phyloP scores from a whole-genome alignment of 1,140 invertebrate genomes.

The Cydia strobilella region DNA sequence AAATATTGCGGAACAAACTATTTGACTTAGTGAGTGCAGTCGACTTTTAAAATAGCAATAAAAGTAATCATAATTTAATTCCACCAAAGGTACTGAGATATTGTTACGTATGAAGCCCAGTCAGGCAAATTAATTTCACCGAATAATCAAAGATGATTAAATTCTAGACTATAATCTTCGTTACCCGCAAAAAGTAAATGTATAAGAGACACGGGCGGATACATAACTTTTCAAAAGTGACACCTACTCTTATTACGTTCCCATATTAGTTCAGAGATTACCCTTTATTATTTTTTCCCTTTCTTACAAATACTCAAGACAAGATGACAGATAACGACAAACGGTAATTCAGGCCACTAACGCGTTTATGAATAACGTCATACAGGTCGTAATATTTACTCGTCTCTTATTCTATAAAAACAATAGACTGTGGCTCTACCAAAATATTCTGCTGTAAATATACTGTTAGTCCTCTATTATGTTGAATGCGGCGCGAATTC shows the following conservation, averaged over 20 bases:
- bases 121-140: background rate
- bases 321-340: too few species aligned
- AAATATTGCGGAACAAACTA: slow-evolving; percentile 1
- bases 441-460: slow-evolving; percentile 10
- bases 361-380: too few species aligned
- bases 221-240: too few species aligned
- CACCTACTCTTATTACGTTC: too few species aligned
- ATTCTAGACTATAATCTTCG: background rate
- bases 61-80: slow-evolving; percentile 10
- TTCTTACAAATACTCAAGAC: too few species aligned
- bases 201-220: too few species aligned
- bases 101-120: background rate
- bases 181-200: too few species aligned
- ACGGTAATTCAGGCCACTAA: too few species aligned
- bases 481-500: slow-evolving; percentile 8
- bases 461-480: background rate
- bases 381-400: too few species aligned
- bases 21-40: background rate
- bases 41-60: slow-evolving; percentile 14
- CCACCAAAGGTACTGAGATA: slow-evolving; percentile 9
- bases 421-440: background rate
- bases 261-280: too few species aligned
- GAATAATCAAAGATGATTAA: background rate
- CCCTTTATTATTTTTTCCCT: too few species aligned
- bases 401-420: background rate